A percentile compares a stretch with the other conserved stretches of the same genome.
Conservation (phyloP, 2,113 vertebrate species). For the Eclectus roratus region DNA sequence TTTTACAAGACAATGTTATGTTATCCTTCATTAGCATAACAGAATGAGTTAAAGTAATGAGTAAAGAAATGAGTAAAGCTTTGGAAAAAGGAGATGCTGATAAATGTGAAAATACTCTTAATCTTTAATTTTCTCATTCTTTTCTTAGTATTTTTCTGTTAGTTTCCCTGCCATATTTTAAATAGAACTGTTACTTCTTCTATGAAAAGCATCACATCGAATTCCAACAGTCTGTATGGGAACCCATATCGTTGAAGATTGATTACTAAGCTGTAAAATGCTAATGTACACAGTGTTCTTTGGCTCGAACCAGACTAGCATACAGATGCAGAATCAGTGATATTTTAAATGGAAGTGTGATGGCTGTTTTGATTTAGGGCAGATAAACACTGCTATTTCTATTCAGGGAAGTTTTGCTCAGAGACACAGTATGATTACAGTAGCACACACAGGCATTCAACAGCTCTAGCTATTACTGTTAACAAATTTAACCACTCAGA, state of each 20-base stretch:
- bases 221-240: neutral
- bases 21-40: neutral
- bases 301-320: neutral
- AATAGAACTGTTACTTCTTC: neutral
- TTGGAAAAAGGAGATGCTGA: neutral
- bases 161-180: neutral
- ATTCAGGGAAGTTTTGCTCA: neutral
- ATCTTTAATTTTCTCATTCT: neutral
- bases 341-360: conserved; percentile 9
- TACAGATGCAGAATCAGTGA: neutral
- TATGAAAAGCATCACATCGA: neutral
- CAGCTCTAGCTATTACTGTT: neutral
- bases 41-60: neutral
- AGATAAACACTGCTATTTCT: neutral
- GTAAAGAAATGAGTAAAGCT: neutral
- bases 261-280: neutral
- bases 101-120: neutral
- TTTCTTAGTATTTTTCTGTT: neutral
- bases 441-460: neutral
- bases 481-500: neutral
- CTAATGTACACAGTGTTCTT: neutral
- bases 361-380: conserved; percentile 8
- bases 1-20: neutral
- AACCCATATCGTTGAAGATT: neutral
- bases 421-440: neutral